A percentile compares a stretch with the other conserved stretches of the same genome.
Evolutionary conservation across 2,797 vertebrate genomes (phyloP).

Genomic region (Basileuterus tristriatus): DNA sequence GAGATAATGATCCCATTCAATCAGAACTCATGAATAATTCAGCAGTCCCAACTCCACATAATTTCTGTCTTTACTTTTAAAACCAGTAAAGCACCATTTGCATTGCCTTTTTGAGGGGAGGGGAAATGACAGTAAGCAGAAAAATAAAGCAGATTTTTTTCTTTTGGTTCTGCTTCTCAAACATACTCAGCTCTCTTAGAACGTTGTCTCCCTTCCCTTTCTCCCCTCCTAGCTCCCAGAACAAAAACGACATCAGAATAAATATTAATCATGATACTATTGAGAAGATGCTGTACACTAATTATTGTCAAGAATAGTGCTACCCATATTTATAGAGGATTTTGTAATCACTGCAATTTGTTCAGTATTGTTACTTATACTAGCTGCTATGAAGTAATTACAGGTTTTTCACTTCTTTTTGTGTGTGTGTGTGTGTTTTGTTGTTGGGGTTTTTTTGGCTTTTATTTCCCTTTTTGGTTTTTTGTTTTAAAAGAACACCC

Average conservation of each 20-base stretch:
- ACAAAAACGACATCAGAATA: slow-evolving; percentile 46
- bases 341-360: slow-evolving; percentile 68
- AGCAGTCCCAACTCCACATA: slow-evolving; percentile 76
- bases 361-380: slow-evolving; percentile 62
- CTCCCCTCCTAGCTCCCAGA: background rate
- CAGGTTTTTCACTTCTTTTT: background rate
- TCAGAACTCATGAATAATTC: slow-evolving; percentile 82
- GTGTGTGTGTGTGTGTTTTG: background rate
- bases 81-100: slow-evolving; percentile 73
- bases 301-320: slow-evolving; percentile 55
- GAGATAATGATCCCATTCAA: slow-evolving; percentile 82
- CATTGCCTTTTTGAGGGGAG: slow-evolving; percentile 65
- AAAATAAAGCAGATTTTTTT: slow-evolving; percentile 65
- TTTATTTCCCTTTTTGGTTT: background rate
- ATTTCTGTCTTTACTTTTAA: slow-evolving; percentile 78
- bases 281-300: slow-evolving; percentile 28
- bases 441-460: background rate
- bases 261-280: slow-evolving; percentile 55
- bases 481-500: slow-evolving; percentile 4
- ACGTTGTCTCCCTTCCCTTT: background rate
- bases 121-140: slow-evolving; percentile 49
- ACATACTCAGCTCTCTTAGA: background rate
- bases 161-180: slow-evolving; percentile 17
- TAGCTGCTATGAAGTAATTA: slow-evolving; percentile 60
- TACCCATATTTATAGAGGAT: slow-evolving; percentile 53